Evolutionary conservation across 2,797 vertebrate species (phyloP).

Genomic region (Pogonophryne albipinna): DNA sequence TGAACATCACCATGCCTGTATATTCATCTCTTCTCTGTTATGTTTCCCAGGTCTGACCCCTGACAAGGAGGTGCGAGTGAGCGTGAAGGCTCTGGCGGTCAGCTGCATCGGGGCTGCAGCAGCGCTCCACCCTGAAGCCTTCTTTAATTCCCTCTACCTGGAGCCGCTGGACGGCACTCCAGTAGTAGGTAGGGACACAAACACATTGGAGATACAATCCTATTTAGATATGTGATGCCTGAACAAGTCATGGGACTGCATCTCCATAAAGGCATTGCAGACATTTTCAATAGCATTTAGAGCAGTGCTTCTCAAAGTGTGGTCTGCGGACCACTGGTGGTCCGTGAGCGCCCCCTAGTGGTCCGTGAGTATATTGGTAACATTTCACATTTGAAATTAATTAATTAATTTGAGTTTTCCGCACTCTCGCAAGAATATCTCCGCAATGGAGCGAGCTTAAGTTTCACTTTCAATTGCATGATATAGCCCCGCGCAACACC

Average conservation of each 20-base stretch:
- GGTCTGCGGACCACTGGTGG: too few relatives aligned
- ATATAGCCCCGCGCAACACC: too few relatives aligned
- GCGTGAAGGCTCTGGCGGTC: constrained; percentile 96
- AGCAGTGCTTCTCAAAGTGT: too few relatives aligned
- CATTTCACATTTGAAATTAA: too few relatives aligned
- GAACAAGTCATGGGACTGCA: background rate
- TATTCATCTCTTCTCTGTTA: background rate
- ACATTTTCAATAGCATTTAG: too few relatives aligned
- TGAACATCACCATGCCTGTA: background rate
- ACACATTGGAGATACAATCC: background rate
- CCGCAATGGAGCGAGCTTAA: too few relatives aligned
- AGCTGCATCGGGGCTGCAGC: constrained; percentile 94
- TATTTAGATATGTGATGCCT: background rate
- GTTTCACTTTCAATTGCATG: too few relatives aligned
- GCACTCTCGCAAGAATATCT: too few relatives aligned
- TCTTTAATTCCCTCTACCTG: constrained; percentile 94
- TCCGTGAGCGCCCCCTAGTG: too few relatives aligned
- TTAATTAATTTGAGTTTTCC: too few relatives aligned
- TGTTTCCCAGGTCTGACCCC: constrained; percentile 88
- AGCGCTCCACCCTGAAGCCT: constrained; percentile 92
- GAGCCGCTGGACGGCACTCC: constrained; percentile 86
- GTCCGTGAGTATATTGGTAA: too few relatives aligned
- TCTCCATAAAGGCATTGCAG: too few relatives aligned
- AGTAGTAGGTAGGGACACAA: constrained; percentile 78
- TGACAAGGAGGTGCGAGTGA: constrained; percentile 95